Base-by-base conservation (phyloP, 2,797 vertebrate genomes). In the Parambassis ranga region DNA sequence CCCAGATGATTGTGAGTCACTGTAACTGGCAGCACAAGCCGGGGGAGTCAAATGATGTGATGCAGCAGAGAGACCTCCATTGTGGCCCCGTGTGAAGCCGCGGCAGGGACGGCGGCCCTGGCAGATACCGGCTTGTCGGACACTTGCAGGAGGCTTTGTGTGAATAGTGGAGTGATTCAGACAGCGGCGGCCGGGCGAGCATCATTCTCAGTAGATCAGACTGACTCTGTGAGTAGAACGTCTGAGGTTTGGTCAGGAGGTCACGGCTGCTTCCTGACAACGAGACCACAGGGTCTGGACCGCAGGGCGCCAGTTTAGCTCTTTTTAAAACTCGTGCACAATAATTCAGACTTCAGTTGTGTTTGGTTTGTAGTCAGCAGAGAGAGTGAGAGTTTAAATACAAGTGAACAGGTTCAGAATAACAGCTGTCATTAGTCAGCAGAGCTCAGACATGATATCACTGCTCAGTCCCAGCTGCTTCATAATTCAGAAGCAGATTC, bases 51-150 rank as follows among this genome's bases (percentile, higher is more conserved):
- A 56, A 81, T 64, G 81, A 67, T 70, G 79, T 30, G 64, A 74
- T 49, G 72, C 18, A 5, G 61, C 65, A 44, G 49, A 70, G 65
- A 76, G 71, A 19, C 61, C 30, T 65, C 63, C 71, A 74, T 85
- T 89, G 82, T 86, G 48, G 16, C 4, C 4, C 27, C 22, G 87
- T 84, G 15, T 60, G 63, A 75, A 75, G 79, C 79, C 3, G 84
- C 35, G 85, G 67, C 71, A 78, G 87, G 82, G 64, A 13, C 81
- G 61, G 57, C 32, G 4, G 65, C 46, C 22, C 60, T 15, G 67
- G 53, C 59, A 59, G 61, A 71, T 32, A 59, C 58, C 52, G 32
- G 39, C 68, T n/a, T n/a, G 53, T 2, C 22, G 71, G 83, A 65
- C 63, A 1, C 10, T 65, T 27, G 58, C 20, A 32, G 32, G 46